A percentile compares a stretch with the other conserved stretches of the same genome.
Evolutionary conservation across 2,113 vertebrate species (phyloP).

Genomic region (Stegastes partitus): DNA sequence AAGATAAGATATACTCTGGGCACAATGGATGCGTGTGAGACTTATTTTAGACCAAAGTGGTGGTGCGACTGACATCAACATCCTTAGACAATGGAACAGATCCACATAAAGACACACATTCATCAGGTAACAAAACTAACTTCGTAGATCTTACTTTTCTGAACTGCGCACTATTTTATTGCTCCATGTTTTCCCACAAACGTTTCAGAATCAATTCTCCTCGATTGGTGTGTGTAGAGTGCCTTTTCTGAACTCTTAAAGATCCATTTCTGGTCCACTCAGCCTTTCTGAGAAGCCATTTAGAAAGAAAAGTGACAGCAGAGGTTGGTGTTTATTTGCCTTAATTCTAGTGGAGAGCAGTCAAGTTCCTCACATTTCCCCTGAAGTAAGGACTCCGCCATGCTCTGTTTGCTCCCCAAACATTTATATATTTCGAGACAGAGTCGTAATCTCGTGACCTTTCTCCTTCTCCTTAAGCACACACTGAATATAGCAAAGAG

Average conservation of each 20-base stretch:
- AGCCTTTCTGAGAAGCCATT: not conserved
- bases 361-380: not conserved
- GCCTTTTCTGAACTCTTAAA: not conserved
- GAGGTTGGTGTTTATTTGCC: constrained; percentile 7
- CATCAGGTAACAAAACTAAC: not conserved
- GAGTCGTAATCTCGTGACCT: constrained; percentile 28
- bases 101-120: too few relatives aligned
- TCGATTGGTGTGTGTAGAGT: too few relatives aligned
- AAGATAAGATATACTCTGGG: too few relatives aligned
- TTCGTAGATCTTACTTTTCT: not conserved
- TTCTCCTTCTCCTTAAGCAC: constrained; percentile 30
- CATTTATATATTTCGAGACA: constrained; percentile 30
- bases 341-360: constrained; percentile 21
- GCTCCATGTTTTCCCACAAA: not conserved
- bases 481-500: constrained; percentile 11
- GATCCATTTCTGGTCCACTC: constrained; percentile 2
- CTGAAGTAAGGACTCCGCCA: not conserved
- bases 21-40: too few relatives aligned
- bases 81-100: too few relatives aligned
- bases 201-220: not conserved
- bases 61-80: too few relatives aligned
- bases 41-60: too few relatives aligned
- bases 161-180: not conserved
- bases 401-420: constrained; percentile 45
- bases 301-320: not conserved